Evolutionary conservation across 2,888 invertebrate genomes (phyloP).

Genomic region (Thyatira batis): DNA sequence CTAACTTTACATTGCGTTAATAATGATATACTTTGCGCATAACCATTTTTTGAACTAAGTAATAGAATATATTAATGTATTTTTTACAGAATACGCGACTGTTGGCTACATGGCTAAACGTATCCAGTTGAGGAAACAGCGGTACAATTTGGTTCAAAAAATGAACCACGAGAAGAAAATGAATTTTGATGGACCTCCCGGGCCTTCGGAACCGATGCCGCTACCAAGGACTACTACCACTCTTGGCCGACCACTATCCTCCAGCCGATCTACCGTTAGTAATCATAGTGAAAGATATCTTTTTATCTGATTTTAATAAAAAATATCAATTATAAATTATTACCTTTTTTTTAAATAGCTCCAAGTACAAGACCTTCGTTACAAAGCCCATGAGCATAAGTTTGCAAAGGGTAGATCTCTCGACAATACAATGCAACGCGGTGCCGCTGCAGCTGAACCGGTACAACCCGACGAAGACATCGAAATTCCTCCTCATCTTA

Average conservation of each 20-base stretch:
- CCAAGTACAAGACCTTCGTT: conserved; percentile 91
- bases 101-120: conserved; percentile 99
- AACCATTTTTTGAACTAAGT: not conserved
- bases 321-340: conserved; percentile 1
- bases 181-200: conserved; percentile 88
- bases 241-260: conserved; percentile 79
- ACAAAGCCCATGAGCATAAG: conserved; percentile 96
- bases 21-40: not conserved
- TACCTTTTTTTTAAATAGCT: conserved; percentile 25
- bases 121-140: conserved; percentile 97
- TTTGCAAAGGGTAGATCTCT: conserved; percentile 94
- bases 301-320: not conserved
- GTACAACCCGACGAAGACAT: conserved; percentile 77
- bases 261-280: conserved; percentile 71
- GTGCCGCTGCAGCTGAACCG: conserved; percentile 23
- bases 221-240: conserved; percentile 85
- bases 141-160: conserved; percentile 93
- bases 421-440: conserved; percentile 88
- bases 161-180: conserved; percentile 95
- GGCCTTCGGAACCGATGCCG: conserved; percentile 82
- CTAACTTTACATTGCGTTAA: not conserved
- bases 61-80: conserved; percentile 5
- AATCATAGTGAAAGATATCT: not conserved
- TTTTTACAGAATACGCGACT: conserved; percentile 94
- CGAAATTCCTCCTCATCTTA: conserved; percentile 85